Evolutionary conservation across 2,113 vertebrate species (phyloP).

Genomic region (Caranx melampygus): DNA sequence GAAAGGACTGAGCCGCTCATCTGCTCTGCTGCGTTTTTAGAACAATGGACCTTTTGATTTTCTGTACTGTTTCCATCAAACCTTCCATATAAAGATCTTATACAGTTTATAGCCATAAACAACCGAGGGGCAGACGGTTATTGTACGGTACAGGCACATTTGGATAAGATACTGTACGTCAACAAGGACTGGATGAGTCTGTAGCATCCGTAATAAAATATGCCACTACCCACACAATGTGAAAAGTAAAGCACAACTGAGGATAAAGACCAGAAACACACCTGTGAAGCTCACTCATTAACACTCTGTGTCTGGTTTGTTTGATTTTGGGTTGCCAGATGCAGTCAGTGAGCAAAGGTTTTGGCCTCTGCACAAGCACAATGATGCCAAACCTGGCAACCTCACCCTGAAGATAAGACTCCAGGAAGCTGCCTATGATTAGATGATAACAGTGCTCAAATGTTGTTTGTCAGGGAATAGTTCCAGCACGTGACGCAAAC

Average conservation of each 20-base stretch:
- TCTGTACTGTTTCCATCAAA: slow-evolving; percentile 12
- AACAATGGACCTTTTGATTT: slow-evolving; percentile 16
- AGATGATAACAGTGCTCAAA: neutral
- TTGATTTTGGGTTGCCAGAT: neutral
- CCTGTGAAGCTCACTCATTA: neutral
- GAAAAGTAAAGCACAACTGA: neutral
- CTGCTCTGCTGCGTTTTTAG: slow-evolving; percentile 33
- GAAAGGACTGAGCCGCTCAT: neutral
- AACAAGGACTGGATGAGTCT: neutral
- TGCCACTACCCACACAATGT: neutral
- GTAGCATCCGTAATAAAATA: neutral
- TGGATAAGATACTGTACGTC: neutral
- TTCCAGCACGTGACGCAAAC: neutral
- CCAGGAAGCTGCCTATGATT: too few species aligned
- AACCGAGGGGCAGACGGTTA: neutral
- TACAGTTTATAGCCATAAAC: slow-evolving; percentile 9
- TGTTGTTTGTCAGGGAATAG: neutral
- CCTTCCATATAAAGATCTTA: slow-evolving; percentile 29
- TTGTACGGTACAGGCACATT: neutral
- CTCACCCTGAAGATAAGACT: neutral
- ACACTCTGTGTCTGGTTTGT: neutral
- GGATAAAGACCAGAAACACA: neutral
- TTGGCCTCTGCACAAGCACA: neutral
- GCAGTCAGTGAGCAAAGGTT: neutral
- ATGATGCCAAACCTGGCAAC: slow-evolving; percentile 1